phyloP scores from a whole-genome alignment of 2,113 vertebrate species.

The Pao palembangensis region DNA sequence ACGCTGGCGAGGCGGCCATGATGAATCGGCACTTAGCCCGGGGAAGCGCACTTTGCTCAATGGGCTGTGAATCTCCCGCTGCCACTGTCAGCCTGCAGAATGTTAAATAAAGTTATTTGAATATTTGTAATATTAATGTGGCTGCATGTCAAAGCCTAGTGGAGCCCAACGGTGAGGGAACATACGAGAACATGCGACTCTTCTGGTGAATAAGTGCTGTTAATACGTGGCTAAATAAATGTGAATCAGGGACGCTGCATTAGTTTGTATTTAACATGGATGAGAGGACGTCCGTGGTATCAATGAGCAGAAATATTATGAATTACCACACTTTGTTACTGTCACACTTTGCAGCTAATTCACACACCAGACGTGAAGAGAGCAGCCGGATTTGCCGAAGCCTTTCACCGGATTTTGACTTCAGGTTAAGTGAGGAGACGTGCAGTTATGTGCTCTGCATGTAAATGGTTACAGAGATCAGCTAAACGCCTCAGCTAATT shows the following conservation, averaged over 20 bases:
- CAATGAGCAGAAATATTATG: slow-evolving; percentile 12
- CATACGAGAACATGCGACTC: slow-evolving; percentile 51
- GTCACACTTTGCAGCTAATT: not conserved
- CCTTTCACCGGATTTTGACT: not conserved
- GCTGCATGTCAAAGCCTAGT: slow-evolving; percentile 59
- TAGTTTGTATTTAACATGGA: slow-evolving; percentile 11
- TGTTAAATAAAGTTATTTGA: slow-evolving; percentile 82
- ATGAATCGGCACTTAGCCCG: slow-evolving; percentile 74
- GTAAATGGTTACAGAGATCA: slow-evolving; percentile 29
- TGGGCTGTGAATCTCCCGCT: slow-evolving; percentile 73
- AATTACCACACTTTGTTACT: not conserved
- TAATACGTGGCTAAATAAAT: slow-evolving; percentile 37
- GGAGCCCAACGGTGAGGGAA: slow-evolving; percentile 57
- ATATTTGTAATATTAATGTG: slow-evolving; percentile 80
- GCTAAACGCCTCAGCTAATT: slow-evolving; percentile 48
- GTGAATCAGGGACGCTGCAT: slow-evolving; percentile 13
- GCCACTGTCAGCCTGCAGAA: slow-evolving; percentile 66
- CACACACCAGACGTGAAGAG: too few species aligned
- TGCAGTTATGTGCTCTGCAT: slow-evolving; percentile 41
- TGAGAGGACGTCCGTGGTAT: slow-evolving; percentile 4
- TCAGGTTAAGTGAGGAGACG: slow-evolving; percentile 1
- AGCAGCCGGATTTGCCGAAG: too few species aligned
- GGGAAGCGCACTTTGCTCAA: slow-evolving; percentile 70
- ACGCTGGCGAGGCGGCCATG: slow-evolving; percentile 71
- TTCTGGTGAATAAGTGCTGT: slow-evolving; percentile 15